phyloP scores from a whole-genome alignment of 1,140 invertebrate species.

The Pseudomyrmex pallidus region DNA sequence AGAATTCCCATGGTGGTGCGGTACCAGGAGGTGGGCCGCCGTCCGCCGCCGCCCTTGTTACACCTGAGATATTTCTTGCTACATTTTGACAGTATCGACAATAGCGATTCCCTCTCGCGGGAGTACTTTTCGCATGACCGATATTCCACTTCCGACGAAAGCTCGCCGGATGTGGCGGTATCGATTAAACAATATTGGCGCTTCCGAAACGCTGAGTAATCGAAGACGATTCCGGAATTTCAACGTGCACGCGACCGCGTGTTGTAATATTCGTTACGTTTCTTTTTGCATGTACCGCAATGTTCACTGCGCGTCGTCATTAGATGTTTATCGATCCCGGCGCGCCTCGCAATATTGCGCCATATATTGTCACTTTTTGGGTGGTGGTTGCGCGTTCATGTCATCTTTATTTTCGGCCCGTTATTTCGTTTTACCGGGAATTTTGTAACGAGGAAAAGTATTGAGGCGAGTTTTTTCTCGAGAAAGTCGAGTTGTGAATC shows the following conservation, averaged over 20 bases:
- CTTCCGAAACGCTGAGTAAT: conserved; percentile 4
- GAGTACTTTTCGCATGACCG: conserved; percentile 11
- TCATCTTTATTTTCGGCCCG: too few species aligned
- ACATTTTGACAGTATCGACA: conserved; percentile 18
- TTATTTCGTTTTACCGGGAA: too few species aligned
- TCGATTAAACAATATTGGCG: neutral
- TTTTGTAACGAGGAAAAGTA: neutral
- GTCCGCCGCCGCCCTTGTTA: conserved; percentile 70
- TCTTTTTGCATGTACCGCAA: too few species aligned
- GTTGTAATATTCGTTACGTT: too few species aligned
- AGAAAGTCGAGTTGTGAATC: conserved; percentile 9
- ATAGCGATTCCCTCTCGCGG: neutral
- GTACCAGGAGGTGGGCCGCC: neutral
- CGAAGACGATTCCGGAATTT: neutral
- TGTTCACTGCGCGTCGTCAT: too few species aligned
- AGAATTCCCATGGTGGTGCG: conserved; percentile 79
- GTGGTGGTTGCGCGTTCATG: too few species aligned
- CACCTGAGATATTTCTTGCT: conserved; percentile 61
- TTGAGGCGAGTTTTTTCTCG: neutral
- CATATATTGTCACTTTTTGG: too few species aligned
- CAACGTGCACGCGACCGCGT: too few species aligned
- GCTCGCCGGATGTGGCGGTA: neutral
- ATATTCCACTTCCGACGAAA: conserved; percentile 15
- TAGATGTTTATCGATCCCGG: too few species aligned
- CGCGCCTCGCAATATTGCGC: too few species aligned